Evolutionary conservation across 2,888 invertebrate species (phyloP), one percentile per base, ranked within the genome.

Genomic region (Hypercompe scribonia): DNA sequence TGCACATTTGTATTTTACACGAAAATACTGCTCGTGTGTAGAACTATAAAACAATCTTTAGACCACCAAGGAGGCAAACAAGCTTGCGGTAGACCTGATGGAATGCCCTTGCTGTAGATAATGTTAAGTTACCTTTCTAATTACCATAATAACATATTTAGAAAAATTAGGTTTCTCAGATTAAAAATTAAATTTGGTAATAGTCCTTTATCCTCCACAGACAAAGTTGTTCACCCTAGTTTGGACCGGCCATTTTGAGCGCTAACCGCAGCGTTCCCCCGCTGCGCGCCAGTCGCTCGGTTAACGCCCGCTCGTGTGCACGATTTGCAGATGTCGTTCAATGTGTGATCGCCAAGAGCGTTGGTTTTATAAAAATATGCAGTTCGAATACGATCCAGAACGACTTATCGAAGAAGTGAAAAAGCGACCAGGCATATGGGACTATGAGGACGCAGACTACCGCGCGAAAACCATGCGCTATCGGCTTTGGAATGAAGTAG

Each of bases 311-410:
- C 88, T 85, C 86, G 90, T 89, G 85, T 89, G 83, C 86, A 90
- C 88, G 81, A 79, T 73, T 73, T 80, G 81, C 80, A 63, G 67
- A 21, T 36, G 21, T 33, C 36, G 63, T 42, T 78, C 31, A 11
- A 67, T 61, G 70, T 54, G 79, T 78, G 80, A 81, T 85, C 70
- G 71, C 73, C 83, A 83, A 84, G 82, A 75, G 69, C 76, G 71
- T 73, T 69, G 64, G 58, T 73, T 78, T 70, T 54, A 74, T 28
- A 68, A 21, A 58, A 61, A 68, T 8, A 93, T 94, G 91, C 93
- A 94, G 81, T 94, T 94, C 75, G 95, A 95, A 90, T 95, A 94
- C 82, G 95, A 95, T 70, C 95, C 95, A 0, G 95, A 95, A 78
- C 86, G 88, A 24, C 88, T 95, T 5, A 95, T 95, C 69, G 90